Evolutionary conservation across 2,888 invertebrate genomes (phyloP).

Genomic region (Melikaiella ostensackeni): DNA sequence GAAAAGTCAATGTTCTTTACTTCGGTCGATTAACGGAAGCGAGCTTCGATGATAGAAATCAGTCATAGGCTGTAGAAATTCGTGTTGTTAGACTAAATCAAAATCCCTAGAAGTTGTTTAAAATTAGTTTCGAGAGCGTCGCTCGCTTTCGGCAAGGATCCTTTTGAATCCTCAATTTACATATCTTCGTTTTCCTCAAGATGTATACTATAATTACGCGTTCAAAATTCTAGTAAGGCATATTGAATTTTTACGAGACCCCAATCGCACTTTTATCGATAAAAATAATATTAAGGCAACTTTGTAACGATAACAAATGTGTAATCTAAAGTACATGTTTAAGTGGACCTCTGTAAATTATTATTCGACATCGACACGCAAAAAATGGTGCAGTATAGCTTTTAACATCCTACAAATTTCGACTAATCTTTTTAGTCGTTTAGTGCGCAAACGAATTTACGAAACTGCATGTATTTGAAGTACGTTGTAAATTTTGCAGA

Average conservation of each 20-base stretch:
- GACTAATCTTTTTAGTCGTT: slow-evolving; percentile 8
- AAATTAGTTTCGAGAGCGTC: slow-evolving; percentile 15
- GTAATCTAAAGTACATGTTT: slow-evolving; percentile 49
- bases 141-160: slow-evolving; percentile 37
- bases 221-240: slow-evolving; percentile 47
- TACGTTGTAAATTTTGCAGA: slow-evolving; percentile 37
- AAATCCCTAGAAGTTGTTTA: background rate
- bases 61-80: slow-evolving; percentile 1
- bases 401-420: slow-evolving; percentile 7
- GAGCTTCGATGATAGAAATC: slow-evolving; percentile 21
- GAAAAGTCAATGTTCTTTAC: slow-evolving; percentile 34
- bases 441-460: slow-evolving; percentile 19
- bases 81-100: slow-evolving; percentile 3
- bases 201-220: slow-evolving; percentile 43
- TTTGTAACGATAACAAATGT: slow-evolving; percentile 49
- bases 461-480: slow-evolving; percentile 26
- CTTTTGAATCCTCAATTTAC: slow-evolving; percentile 45
- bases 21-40: slow-evolving; percentile 25
- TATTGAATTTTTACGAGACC: slow-evolving; percentile 57
- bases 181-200: slow-evolving; percentile 55
- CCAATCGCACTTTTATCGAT: slow-evolving; percentile 48
- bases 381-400: slow-evolving; percentile 5
- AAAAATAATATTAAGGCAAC: slow-evolving; percentile 49
- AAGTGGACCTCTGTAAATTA: slow-evolving; percentile 52
- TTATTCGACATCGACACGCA: slow-evolving; percentile 42